Conservation (phyloP, 2,888 invertebrate genomes). For the Rhagophthalmus giganteus region DNA sequence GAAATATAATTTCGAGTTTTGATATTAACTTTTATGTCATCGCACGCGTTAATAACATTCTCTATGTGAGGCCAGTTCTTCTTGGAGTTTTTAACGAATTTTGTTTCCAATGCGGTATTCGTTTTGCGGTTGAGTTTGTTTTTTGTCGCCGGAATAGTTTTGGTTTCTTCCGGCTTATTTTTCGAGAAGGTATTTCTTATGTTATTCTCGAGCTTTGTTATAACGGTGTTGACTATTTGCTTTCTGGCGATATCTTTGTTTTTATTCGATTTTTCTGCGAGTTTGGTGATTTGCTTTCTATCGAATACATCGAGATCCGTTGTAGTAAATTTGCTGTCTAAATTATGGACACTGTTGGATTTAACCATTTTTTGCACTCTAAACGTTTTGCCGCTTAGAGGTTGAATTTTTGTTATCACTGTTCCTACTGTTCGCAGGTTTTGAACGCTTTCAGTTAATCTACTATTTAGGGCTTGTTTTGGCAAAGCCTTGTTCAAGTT, state of each 20-base stretch:
- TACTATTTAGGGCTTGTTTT: constrained; percentile 6
- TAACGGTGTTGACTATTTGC: too few relatives aligned
- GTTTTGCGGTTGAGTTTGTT: background rate
- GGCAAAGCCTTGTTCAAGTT: constrained; percentile 8
- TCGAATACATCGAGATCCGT: constrained; percentile 6
- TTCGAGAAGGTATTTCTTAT: too few relatives aligned
- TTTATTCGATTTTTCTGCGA: too few relatives aligned
- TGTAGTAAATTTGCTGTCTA: constrained; percentile 8
- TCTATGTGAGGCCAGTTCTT: too few relatives aligned
- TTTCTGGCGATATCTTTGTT: too few relatives aligned
- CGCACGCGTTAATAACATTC: too few relatives aligned
- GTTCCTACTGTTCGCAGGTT: constrained; percentile 12
- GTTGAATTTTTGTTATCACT: background rate
- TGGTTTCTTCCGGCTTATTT: too few relatives aligned
- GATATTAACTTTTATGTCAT: too few relatives aligned
- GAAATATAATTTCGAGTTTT: constrained; percentile 61
- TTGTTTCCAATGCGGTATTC: background rate
- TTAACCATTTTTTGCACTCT: constrained; percentile 12
- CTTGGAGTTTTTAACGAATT: background rate
- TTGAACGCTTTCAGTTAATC: constrained; percentile 15
- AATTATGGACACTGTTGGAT: constrained; percentile 19
- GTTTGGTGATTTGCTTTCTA: too few relatives aligned
- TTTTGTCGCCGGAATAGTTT: background rate
- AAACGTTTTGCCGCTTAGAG: constrained; percentile 2
- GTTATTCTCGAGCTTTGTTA: too few relatives aligned